Evolutionary conservation across 92 coral and sea anemone species (phyloP).

Genomic region (Actinostola sp.): DNA sequence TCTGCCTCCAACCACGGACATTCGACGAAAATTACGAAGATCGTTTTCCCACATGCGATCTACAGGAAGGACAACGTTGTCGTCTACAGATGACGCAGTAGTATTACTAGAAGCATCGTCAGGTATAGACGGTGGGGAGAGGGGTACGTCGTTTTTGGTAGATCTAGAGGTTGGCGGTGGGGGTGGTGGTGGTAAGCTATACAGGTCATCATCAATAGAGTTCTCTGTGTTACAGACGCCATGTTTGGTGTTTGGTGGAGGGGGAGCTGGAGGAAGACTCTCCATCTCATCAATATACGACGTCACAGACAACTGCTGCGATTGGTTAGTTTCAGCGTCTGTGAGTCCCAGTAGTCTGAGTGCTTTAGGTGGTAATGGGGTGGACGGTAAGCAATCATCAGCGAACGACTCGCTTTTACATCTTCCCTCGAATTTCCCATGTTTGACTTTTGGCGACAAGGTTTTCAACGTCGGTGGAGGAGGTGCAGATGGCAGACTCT

Average conservation of each 20-base stretch:
- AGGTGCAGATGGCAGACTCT: slow-evolving; percentile 66
- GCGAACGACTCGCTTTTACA: slow-evolving; percentile 3
- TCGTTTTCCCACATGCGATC: slow-evolving; percentile 39
- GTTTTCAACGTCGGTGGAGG: slow-evolving; percentile 63
- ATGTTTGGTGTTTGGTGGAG: slow-evolving; percentile 22
- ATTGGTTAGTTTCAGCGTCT: neutral
- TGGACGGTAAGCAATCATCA: slow-evolving; percentile 9
- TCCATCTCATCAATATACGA: slow-evolving; percentile 35
- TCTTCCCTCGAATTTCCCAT: neutral
- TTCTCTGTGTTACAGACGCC: neutral
- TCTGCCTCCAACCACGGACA: slow-evolving; percentile 24
- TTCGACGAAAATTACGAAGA: slow-evolving; percentile 35
- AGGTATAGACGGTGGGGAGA: neutral
- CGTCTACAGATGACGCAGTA: neutral
- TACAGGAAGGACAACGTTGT: neutral
- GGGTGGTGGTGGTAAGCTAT: slow-evolving; percentile 59
- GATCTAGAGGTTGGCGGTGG: neutral
- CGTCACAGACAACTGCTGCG: neutral
- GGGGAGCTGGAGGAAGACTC: slow-evolving; percentile 54
- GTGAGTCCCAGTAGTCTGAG: slow-evolving; percentile 17
- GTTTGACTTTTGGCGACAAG: neutral
- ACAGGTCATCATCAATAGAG: slow-evolving; percentile 13
- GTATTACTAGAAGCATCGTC: slow-evolving; percentile 15
- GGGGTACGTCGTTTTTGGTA: slow-evolving; percentile 1
- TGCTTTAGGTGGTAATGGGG: slow-evolving; percentile 15